Base-by-base conservation (phyloP, 2,797 vertebrate genomes). In the Anguilla marmorata region DNA sequence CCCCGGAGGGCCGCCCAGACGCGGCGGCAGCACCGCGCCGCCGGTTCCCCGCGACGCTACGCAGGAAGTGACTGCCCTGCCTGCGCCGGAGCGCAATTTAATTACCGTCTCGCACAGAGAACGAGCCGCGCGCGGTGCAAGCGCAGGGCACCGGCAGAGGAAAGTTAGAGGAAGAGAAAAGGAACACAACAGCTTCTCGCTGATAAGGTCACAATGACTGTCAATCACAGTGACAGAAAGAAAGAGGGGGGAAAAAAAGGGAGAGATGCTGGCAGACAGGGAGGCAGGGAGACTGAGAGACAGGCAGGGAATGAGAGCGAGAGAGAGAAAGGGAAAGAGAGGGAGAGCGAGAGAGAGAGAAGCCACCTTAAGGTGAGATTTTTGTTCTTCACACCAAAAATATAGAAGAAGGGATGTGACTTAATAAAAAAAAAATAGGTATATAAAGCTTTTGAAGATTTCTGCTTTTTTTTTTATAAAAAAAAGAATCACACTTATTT, bases 311-410 rank as follows among this genome's bases (percentile, higher is more conserved):
- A 37, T 33, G 72, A 74, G 72, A 37, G 8, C 2, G 21, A 74
- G 37, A 79, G 30, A 79, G 11, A 45, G 11, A 33, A 14, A 30
- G 14, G 2, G 54, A 74, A 5, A 79, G 33, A 79, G 74, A 37
- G 12, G 33, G 30, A 2, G 69, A 74, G 27, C 8, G 9, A 30
- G 21, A 72, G 66, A 72, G 66, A 30, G 27, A 72, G 66, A 30
- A 30, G n/a, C n/a, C 27, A 72, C 66, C n/a, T 72, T 72, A 72
- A 27, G n/a, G n/a, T 72, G 66, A 79, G 33, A 79, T 79, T 79
- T 66, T 1, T 79, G 74, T 82, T 82, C 79, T 82, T n/a, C 79
- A 24, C 41, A n/a, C 41, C 24, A 45, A 48, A 50, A 50, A 48
- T 7, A 21, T 19, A 37, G 21, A 74, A 41, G 21, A 0, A 24